Evolutionary conservation across 2,113 vertebrate genomes (phyloP).

Genomic region (Phasianus colchicus): DNA sequence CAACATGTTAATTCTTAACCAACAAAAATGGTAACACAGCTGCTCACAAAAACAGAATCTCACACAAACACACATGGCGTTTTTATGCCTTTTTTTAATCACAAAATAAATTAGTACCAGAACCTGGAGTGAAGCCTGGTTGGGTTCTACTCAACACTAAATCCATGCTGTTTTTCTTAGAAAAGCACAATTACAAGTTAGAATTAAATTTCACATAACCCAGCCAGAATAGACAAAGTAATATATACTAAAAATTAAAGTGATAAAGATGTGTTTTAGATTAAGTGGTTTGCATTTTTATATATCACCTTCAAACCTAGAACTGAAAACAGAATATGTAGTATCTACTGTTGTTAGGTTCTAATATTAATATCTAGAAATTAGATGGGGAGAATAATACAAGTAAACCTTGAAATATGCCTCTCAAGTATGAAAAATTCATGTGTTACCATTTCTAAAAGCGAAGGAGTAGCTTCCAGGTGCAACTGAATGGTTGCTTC

Average conservation of each 20-base stretch:
- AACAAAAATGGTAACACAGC: conserved; percentile 19
- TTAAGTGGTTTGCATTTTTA: background rate
- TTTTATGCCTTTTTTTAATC: background rate
- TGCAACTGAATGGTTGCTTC: conserved; percentile 85
- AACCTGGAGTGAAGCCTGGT: conserved; percentile 33
- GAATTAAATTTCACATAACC: conserved; percentile 34
- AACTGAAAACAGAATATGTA: background rate
- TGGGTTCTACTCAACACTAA: conserved; percentile 33
- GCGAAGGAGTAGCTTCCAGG: conserved; percentile 83
- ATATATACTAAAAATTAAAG: background rate
- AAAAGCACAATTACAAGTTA: conserved; percentile 19
- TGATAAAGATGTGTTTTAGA: no score
- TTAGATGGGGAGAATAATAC: background rate
- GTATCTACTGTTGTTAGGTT: background rate
- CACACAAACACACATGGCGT: background rate
- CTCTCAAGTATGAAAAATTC: background rate
- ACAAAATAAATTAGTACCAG: conserved; percentile 28
- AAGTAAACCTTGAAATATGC: background rate
- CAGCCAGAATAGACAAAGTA: background rate
- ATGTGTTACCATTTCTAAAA: conserved; percentile 81
- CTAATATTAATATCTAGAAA: background rate
- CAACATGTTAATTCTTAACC: background rate
- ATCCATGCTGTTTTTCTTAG: conserved; percentile 5
- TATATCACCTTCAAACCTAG: background rate
- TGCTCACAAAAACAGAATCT: conserved; percentile 29